Conservation (phyloP, 2,113 vertebrate species). For the Agapornis roseicollis region DNA sequence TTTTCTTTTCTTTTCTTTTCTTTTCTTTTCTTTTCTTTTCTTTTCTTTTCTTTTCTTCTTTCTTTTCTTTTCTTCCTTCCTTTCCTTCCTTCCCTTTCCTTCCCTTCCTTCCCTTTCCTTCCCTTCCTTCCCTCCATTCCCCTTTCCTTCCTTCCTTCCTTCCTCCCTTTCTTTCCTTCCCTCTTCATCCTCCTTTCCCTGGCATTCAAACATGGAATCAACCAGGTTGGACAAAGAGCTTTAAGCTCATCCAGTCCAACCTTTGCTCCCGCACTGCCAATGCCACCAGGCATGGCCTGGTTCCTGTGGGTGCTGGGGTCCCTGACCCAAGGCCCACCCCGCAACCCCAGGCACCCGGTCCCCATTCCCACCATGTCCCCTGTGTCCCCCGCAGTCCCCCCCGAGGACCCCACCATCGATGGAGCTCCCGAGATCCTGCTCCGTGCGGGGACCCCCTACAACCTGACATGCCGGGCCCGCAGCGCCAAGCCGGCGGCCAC, state of each 20-base stretch:
- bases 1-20: not conserved
- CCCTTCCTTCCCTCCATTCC: too few relatives aligned
- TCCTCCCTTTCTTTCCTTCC: too few relatives aligned
- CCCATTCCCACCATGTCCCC: not conserved
- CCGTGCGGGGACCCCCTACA: slow-evolving; percentile 83
- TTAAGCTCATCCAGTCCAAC: not conserved
- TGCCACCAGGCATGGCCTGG: not conserved
- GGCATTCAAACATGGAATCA: not conserved
- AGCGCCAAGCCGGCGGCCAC: slow-evolving; percentile 90
- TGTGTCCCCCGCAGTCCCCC: slow-evolving; percentile 74
- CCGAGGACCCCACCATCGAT: slow-evolving; percentile 88
- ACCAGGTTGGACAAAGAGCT: not conserved
- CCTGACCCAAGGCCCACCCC: not conserved
- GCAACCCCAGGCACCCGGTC: not conserved
- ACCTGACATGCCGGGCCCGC: slow-evolving; percentile 89
- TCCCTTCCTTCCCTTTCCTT: too few relatives aligned
- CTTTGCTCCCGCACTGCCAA: too few relatives aligned
- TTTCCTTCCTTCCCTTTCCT: fast-evolving
- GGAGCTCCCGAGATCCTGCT: slow-evolving; percentile 87
- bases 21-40: not conserved
- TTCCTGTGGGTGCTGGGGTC: too few relatives aligned
- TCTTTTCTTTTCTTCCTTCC: not conserved
- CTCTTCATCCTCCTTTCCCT: not conserved
- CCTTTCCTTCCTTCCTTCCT: not conserved
- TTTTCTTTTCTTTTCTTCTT: not conserved